These are phyloP conservation scores for Tapirus terrestris DNA, from an alignment of 2,113 vertebrate genomes.

Conservation along the genomic window DNA sequence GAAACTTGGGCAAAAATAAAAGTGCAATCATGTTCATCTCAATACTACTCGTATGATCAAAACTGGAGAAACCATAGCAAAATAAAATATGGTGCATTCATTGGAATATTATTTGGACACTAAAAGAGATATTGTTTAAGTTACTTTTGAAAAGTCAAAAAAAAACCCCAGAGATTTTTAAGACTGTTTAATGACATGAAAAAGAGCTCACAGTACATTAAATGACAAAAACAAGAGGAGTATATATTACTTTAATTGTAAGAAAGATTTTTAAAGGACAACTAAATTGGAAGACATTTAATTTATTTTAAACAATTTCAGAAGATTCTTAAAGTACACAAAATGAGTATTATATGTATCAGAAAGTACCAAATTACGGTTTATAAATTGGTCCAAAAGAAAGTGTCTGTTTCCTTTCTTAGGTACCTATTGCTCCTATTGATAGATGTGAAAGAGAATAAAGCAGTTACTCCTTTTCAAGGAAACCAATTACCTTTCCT, in stretches of 20 bases:
- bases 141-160: slow-evolving; percentile 44
- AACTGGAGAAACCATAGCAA: slow-evolving; percentile 26
- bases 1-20: slow-evolving; percentile 27
- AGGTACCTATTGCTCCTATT: not conserved
- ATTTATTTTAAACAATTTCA: slow-evolving; percentile 46
- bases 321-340: slow-evolving; percentile 31
- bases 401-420: slow-evolving; percentile 14
- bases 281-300: slow-evolving; percentile 35
- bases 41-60: not conserved
- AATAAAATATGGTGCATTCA: not conserved
- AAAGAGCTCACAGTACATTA: slow-evolving; percentile 13
- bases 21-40: not conserved
- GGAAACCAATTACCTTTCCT: slow-evolving; percentile 54
- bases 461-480: not conserved
- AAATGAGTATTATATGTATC: not conserved
- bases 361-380: slow-evolving; percentile 33
- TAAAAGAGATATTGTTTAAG: slow-evolving; percentile 14
- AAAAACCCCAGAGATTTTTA: not conserved
- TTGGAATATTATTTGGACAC: not conserved
- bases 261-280: slow-evolving; percentile 55
- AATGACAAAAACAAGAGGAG: not conserved
- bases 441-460: not conserved
- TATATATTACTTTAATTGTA: not conserved
- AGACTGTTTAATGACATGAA: not conserved
- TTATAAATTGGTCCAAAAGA: slow-evolving; percentile 46